phyloP scores from a whole-genome alignment of 1,140 invertebrate species.

The Rhopalosiphum padi region DNA sequence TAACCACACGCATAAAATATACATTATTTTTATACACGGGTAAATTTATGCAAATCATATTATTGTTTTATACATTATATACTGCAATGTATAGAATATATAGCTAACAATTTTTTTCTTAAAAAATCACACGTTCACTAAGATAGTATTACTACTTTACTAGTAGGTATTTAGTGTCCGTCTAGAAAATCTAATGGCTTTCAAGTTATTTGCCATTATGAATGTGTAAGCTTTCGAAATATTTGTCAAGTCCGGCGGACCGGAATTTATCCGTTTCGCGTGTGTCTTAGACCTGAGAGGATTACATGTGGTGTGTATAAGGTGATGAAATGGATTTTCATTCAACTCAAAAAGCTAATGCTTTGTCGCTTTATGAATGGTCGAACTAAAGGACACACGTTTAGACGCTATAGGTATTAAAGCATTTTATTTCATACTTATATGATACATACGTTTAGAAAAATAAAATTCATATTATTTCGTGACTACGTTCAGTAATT shows the following conservation, averaged over 20 bases:
- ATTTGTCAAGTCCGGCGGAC: slow-evolving; percentile 7
- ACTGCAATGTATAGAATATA: background rate
- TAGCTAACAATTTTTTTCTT: background rate
- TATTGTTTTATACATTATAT: background rate
- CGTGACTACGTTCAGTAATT: background rate
- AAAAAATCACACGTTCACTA: background rate
- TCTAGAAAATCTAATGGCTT: background rate
- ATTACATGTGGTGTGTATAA: background rate
- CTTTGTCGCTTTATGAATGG: background rate
- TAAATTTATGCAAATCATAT: background rate
- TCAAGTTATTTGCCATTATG: background rate
- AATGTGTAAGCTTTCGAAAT: slow-evolving; percentile 22
- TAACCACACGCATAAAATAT: background rate
- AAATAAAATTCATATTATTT: background rate
- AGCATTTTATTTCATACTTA: background rate
- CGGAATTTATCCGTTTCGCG: background rate
- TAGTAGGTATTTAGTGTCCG: background rate
- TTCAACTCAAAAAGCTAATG: background rate
- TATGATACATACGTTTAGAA: background rate
- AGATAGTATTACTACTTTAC: background rate
- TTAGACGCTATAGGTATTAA: background rate
- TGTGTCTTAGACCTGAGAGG: slow-evolving; percentile 22
- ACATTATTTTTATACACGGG: background rate
- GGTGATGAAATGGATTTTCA: slow-evolving; percentile 18
- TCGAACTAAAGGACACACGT: background rate